Evolutionary conservation across 2,797 vertebrate species (phyloP).

Genomic region (Ctenochaetus hawaiiensis): DNA sequence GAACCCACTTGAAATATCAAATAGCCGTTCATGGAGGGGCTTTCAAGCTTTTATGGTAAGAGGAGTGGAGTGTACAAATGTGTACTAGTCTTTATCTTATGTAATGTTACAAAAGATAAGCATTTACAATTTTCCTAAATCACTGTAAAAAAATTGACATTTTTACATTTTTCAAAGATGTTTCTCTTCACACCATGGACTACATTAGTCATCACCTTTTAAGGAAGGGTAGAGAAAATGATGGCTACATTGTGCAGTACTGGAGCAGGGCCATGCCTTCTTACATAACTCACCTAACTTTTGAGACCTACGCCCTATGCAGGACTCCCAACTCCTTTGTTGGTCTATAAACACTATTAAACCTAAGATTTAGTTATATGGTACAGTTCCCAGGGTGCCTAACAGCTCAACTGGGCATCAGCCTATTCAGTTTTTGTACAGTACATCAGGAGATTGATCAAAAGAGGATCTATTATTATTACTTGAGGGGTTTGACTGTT

Average conservation of each 20-base stretch:
- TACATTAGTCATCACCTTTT: constrained; percentile 25
- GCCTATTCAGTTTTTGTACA: too few relatives aligned
- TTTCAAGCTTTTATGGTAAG: constrained; percentile 6
- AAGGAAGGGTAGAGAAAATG: constrained; percentile 17
- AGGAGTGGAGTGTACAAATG: constrained; percentile 6
- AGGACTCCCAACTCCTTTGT: constrained; percentile 55
- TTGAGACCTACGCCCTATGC: constrained; percentile 54
- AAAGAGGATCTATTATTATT: constrained; percentile 27
- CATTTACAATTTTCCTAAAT: constrained; percentile 25
- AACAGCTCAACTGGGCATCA: background rate
- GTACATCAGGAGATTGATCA: background rate
- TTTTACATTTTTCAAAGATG: constrained; percentile 5
- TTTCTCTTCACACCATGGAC: background rate
- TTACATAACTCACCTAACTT: constrained; percentile 50
- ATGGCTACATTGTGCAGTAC: constrained; percentile 28
- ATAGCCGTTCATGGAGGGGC: constrained; percentile 31
- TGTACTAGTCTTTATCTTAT: constrained; percentile 20
- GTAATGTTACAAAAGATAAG: constrained; percentile 52
- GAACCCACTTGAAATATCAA: constrained; percentile 43
- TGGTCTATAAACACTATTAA: constrained; percentile 41
- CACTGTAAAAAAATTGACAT: constrained; percentile 6
- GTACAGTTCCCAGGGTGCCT: constrained; percentile 29
- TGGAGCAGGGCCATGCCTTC: constrained; percentile 37
- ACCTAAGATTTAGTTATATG: constrained; percentile 42
- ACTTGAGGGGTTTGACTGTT: constrained; percentile 51